Evolutionary conservation across 2,888 invertebrate species (phyloP).

Genomic region (Metacarcinus magister): DNA sequence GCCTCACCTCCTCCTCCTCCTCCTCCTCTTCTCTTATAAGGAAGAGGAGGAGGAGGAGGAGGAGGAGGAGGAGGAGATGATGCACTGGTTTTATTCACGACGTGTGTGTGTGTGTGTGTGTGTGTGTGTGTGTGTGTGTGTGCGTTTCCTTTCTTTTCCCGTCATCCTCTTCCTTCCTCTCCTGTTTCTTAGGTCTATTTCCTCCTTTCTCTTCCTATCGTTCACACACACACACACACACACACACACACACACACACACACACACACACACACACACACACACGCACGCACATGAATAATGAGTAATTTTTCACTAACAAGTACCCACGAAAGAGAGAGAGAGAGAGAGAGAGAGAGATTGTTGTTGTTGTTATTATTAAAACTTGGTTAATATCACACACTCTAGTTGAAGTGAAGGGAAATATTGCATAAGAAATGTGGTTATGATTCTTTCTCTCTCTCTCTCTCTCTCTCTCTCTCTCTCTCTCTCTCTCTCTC

Average conservation of each 20-base stretch:
- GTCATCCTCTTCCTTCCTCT: not conserved
- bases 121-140: slow-evolving; percentile 12
- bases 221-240: too few species aligned
- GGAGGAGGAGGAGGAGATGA: not conserved
- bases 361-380: too few species aligned
- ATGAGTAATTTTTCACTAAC: too few species aligned
- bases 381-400: too few species aligned
- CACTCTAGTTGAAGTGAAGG: too few species aligned
- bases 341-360: too few species aligned
- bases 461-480: slow-evolving; percentile 58
- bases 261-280: too few species aligned
- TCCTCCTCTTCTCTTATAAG: not conserved
- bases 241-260: too few species aligned
- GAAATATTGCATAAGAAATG: too few species aligned
- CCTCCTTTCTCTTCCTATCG: not conserved
- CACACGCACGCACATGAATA: too few species aligned
- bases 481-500: slow-evolving; percentile 54
- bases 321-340: too few species aligned
- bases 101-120: not conserved
- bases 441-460: not conserved
- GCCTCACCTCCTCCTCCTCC: slow-evolving; percentile 1
- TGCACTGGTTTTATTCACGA: slow-evolving; percentile 6
- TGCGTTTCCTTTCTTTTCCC: not conserved
- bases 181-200: not conserved
- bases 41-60: not conserved